phyloP scores from a whole-genome alignment of 2,888 invertebrate species.

The Automeris io region DNA sequence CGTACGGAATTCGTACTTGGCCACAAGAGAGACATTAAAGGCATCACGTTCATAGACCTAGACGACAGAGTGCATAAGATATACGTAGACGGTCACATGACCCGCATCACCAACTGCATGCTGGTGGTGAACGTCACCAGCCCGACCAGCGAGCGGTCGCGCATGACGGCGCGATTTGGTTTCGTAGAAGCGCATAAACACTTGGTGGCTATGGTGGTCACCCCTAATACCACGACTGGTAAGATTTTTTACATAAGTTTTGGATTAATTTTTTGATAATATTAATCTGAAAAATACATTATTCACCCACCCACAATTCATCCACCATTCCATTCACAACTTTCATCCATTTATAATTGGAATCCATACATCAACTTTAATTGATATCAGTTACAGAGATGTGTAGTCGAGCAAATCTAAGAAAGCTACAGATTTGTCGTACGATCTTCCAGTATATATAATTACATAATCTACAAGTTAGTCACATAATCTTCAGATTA shows the following conservation, averaged over 20 bases:
- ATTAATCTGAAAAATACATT: too few relatives aligned
- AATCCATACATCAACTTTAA: too few relatives aligned
- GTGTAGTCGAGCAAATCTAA: too few relatives aligned
- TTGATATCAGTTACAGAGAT: too few relatives aligned
- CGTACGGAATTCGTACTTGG: conserved; percentile 81
- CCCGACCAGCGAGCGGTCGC: conserved; percentile 81
- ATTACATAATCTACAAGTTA: too few relatives aligned
- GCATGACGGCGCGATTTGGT: conserved; percentile 82
- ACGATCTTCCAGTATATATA: too few relatives aligned
- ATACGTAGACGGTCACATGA: conserved; percentile 82
- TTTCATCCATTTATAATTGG: too few relatives aligned
- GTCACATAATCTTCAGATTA: too few relatives aligned
- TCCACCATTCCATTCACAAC: too few relatives aligned
- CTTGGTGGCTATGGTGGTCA: conserved; percentile 83
- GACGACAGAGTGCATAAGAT: conserved; percentile 83
- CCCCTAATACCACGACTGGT: conserved; percentile 83
- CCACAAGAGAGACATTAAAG: conserved; percentile 80
- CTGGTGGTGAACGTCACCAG: conserved; percentile 85
- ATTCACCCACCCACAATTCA: too few relatives aligned
- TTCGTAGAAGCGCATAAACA: conserved; percentile 83
- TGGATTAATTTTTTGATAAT: too few relatives aligned
- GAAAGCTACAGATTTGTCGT: too few relatives aligned
- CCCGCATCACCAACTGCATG: conserved; percentile 85
- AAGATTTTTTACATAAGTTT: conserved; percentile 9
- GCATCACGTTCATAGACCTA: conserved; percentile 82